Conservation (phyloP, 1,140 invertebrate genomes). For the Schlechtendalia chinensis region DNA sequence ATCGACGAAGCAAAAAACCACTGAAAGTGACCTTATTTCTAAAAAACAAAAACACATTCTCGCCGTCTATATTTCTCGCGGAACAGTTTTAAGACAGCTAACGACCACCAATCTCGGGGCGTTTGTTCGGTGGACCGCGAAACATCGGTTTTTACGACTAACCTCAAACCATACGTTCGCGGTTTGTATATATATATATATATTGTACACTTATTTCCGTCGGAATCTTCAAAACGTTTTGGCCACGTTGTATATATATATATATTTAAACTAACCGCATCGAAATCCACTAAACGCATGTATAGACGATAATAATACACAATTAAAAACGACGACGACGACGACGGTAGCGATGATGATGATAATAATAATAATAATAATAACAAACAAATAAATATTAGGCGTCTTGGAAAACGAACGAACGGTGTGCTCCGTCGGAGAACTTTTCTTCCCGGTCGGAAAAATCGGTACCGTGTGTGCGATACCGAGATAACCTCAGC, state of each 20-base stretch:
- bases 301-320: no score
- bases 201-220: neutral
- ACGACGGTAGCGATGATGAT: no score
- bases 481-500: neutral
- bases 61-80: constrained; percentile 2
- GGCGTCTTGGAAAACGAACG: no score
- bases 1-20: constrained; percentile 9
- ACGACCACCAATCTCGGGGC: constrained; percentile 19
- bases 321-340: no score
- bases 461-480: no score
- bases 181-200: neutral
- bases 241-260: no score
- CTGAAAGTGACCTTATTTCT: constrained; percentile 33
- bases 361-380: no score
- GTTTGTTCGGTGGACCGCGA: constrained; percentile 12
- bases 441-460: no score
- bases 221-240: neutral
- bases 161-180: neutral
- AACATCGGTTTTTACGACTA: constrained; percentile 29
- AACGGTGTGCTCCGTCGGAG: no score
- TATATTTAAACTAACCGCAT: no score
- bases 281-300: no score
- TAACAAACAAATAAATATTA: no score
- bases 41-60: neutral
- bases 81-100: constrained; percentile 44